phyloP scores from a whole-genome alignment of 1,140 invertebrate species.

The Cydia fagiglandana region DNA sequence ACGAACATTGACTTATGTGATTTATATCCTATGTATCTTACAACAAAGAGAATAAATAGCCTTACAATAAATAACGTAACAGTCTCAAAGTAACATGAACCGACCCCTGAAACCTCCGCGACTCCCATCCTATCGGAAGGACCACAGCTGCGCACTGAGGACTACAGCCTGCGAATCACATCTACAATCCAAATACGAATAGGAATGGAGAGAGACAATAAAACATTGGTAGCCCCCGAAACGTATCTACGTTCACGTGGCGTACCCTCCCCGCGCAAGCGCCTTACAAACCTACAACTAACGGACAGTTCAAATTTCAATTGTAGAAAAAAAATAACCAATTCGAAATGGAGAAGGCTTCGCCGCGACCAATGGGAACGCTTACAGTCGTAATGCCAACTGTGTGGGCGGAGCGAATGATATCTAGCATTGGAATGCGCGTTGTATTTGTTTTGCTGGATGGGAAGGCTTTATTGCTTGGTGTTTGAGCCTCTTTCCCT shows the following conservation, averaged over 20 bases:
- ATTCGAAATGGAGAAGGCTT: slow-evolving; percentile 77
- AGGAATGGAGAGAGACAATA: slow-evolving; percentile 71
- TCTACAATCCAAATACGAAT: slow-evolving; percentile 71
- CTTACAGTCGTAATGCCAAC: slow-evolving; percentile 76
- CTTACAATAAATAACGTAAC: background rate
- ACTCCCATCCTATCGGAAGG: slow-evolving; percentile 17
- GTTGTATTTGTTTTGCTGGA: slow-evolving; percentile 77
- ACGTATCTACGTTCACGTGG: slow-evolving; percentile 76
- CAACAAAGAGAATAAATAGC: background rate
- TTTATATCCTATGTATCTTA: background rate
- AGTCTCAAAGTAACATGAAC: background rate
- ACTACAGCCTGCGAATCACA: slow-evolving; percentile 61
- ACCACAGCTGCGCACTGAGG: slow-evolving; percentile 59
- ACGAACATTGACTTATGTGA: too few species aligned
- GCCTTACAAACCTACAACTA: slow-evolving; percentile 67
- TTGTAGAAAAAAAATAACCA: slow-evolving; percentile 78
- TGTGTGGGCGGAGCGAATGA: slow-evolving; percentile 77
- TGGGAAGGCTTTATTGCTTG: slow-evolving; percentile 76
- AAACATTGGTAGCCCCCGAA: slow-evolving; percentile 70
- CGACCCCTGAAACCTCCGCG: background rate
- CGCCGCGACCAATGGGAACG: slow-evolving; percentile 73
- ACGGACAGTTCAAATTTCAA: slow-evolving; percentile 77
- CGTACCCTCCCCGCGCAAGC: slow-evolving; percentile 73
- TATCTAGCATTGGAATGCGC: slow-evolving; percentile 79
- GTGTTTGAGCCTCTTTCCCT: slow-evolving; percentile 74